Evolutionary conservation across 1,140 invertebrate genomes (phyloP).

Genomic region (Zaprionus camerounensis): DNA sequence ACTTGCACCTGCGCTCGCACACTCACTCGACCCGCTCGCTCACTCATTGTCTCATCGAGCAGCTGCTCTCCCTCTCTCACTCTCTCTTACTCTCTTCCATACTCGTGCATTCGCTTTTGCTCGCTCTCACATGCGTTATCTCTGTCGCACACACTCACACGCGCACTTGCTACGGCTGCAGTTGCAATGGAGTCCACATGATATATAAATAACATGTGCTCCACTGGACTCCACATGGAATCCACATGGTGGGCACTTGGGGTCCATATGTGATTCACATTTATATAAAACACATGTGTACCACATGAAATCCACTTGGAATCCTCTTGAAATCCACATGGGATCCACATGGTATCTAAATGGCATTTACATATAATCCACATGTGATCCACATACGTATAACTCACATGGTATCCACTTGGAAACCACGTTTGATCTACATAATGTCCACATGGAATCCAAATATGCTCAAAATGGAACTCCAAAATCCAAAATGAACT

Average conservation of each 20-base stretch:
- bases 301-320: neutral
- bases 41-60: conserved; percentile 34
- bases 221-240: neutral
- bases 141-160: neutral
- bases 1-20: neutral
- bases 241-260: too few species aligned
- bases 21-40: conserved; percentile 17
- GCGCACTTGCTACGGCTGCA: conserved; percentile 10
- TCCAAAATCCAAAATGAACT: neutral
- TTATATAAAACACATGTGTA: too few species aligned
- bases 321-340: too few species aligned
- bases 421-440: too few species aligned
- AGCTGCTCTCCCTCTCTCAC: neutral
- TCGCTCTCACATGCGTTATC: conserved; percentile 15
- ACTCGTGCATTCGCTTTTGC: conserved; percentile 40
- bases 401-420: too few species aligned
- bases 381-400: too few species aligned
- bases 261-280: too few species aligned
- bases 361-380: too few species aligned
- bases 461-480: neutral
- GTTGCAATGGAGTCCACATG: neutral
- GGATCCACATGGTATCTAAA: too few species aligned
- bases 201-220: too few species aligned
- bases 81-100: neutral
- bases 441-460: too few species aligned